Evolutionary conservation across 2,888 invertebrate genomes (phyloP).

Genomic region (Drosophila rellima): DNA sequence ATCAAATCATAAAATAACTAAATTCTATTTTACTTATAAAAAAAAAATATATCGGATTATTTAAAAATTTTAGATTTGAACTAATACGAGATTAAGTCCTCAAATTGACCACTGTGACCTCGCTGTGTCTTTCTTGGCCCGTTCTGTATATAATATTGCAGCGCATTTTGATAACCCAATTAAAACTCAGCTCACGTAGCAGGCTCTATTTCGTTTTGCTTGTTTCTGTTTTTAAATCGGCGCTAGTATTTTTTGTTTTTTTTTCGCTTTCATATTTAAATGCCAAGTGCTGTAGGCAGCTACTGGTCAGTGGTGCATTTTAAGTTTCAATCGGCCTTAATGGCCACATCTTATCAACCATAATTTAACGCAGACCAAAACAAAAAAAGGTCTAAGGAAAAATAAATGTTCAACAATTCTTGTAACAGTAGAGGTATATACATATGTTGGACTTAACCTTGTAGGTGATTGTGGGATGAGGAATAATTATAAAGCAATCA

Average conservation of each 20-base stretch:
- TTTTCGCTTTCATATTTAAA: constrained; percentile 72
- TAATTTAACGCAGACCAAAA: constrained; percentile 55
- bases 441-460: constrained; percentile 47
- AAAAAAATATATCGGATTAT: too few relatives aligned
- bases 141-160: constrained; percentile 22
- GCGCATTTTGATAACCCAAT: constrained; percentile 47
- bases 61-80: too few relatives aligned
- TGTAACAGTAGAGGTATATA: constrained; percentile 58
- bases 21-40: too few relatives aligned
- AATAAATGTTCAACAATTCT: constrained; percentile 48
- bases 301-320: constrained; percentile 64
- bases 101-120: too few relatives aligned
- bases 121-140: constrained; percentile 2
- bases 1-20: too few relatives aligned
- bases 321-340: constrained; percentile 72
- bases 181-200: constrained; percentile 62
- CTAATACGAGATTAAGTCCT: too few relatives aligned
- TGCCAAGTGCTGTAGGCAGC: constrained; percentile 51
- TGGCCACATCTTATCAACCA: constrained; percentile 54
- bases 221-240: constrained; percentile 49
- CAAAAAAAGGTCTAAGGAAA: constrained; percentile 8
- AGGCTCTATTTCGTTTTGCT: constrained; percentile 18
- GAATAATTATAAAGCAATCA: not conserved
- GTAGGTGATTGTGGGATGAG: constrained; percentile 26
- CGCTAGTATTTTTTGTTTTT: constrained; percentile 61